A percentile compares a stretch with the other conserved stretches of the same genome.
Evolutionary conservation across 2,888 invertebrate genomes (phyloP).

Genomic region (Epinotia demarniana): DNA sequence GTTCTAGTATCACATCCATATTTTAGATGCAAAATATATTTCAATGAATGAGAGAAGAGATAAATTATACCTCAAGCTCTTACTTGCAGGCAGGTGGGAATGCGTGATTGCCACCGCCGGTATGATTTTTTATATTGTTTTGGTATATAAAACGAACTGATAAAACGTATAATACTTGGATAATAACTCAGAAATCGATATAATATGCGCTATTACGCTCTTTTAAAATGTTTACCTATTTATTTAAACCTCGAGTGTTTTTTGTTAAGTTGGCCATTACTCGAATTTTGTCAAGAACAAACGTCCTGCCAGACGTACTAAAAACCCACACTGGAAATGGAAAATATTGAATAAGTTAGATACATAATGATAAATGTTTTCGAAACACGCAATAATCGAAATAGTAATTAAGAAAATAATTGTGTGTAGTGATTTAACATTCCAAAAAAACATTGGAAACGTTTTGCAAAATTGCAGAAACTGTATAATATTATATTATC

Average conservation of each 20-base stretch:
- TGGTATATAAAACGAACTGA: too few relatives aligned
- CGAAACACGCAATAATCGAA: slow-evolving; percentile 44
- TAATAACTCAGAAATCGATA: background rate
- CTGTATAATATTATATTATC: slow-evolving; percentile 71
- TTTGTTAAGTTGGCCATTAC: slow-evolving; percentile 1
- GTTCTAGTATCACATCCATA: too few relatives aligned
- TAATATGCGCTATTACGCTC: background rate
- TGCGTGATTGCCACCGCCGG: too few relatives aligned
- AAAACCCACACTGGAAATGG: slow-evolving; percentile 24
- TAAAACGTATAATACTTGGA: too few relatives aligned
- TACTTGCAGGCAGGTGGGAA: too few relatives aligned
- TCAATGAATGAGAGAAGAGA: too few relatives aligned
- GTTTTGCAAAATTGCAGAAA: slow-evolving; percentile 59
- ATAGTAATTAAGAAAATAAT: slow-evolving; percentile 36
- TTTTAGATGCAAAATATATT: too few relatives aligned
- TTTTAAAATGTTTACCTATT: background rate
- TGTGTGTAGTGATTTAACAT: slow-evolving; percentile 39
- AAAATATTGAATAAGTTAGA: slow-evolving; percentile 34
- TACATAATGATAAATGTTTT: slow-evolving; percentile 39
- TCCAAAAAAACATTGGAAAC: slow-evolving; percentile 44
- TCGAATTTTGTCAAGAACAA: slow-evolving; percentile 11
- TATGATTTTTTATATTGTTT: too few relatives aligned
- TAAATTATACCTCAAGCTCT: too few relatives aligned
- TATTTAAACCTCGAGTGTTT: background rate
- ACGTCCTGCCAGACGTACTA: slow-evolving; percentile 16